Evolutionary conservation across 2,113 vertebrate species (phyloP).

Genomic region (Pogona vitticeps): DNA sequence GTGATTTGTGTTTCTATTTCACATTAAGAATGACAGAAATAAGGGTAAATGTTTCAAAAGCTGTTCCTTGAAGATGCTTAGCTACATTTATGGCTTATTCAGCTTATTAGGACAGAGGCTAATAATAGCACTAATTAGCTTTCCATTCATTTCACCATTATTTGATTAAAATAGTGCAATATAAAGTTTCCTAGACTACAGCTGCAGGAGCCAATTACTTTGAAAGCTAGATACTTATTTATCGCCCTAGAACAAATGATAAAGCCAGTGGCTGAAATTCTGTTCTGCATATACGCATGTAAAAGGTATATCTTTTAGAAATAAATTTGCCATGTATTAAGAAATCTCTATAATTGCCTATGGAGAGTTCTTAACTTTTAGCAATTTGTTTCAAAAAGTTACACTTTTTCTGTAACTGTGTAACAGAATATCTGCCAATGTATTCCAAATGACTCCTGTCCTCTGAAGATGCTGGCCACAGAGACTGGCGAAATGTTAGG

Average conservation of each 20-base stretch:
- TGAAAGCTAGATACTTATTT: constrained; percentile 20
- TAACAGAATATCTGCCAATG: too few relatives aligned
- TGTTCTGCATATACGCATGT: too few relatives aligned
- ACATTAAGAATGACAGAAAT: background rate
- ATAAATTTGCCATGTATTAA: too few relatives aligned
- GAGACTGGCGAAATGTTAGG: too few relatives aligned
- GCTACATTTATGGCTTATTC: background rate
- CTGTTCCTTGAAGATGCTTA: background rate
- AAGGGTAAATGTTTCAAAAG: background rate
- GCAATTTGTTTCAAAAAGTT: too few relatives aligned
- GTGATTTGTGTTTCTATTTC: background rate
- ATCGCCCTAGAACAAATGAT: background rate
- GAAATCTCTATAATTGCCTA: too few relatives aligned
- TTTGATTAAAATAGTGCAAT: constrained; percentile 11
- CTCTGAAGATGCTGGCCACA: too few relatives aligned
- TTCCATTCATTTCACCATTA: constrained; percentile 29
- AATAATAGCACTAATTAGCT: constrained; percentile 4
- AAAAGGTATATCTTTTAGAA: too few relatives aligned
- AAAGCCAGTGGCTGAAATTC: too few relatives aligned
- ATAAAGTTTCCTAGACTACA: background rate
- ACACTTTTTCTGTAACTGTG: too few relatives aligned
- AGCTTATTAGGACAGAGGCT: background rate
- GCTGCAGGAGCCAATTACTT: constrained; percentile 34
- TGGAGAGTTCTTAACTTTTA: too few relatives aligned
- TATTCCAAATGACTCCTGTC: too few relatives aligned